These are phyloP conservation scores for Abrostola tripartita DNA, from an alignment of 2,888 invertebrate genomes.

Conservation along the genomic window DNA sequence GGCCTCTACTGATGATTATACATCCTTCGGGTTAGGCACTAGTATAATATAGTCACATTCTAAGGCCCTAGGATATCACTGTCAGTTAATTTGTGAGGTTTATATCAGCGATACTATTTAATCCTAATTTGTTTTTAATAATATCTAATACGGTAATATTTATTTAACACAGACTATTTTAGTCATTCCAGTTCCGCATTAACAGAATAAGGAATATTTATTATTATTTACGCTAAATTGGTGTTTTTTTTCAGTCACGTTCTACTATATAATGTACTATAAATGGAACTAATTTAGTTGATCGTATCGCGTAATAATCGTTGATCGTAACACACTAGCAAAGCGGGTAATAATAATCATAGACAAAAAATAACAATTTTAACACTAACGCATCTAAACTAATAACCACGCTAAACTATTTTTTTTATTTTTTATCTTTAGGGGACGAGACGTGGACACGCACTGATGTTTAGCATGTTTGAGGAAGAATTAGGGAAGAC, in stretches of 20 bases:
- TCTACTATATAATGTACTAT: background rate
- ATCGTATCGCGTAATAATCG: constrained; percentile 9
- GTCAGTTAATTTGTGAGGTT: background rate
- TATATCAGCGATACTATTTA: background rate
- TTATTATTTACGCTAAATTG: constrained; percentile 2
- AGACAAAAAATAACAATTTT: constrained; percentile 44
- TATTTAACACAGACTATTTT: background rate
- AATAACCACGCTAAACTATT: constrained; percentile 34
- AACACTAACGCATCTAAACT: constrained; percentile 43
- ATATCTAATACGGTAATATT: background rate
- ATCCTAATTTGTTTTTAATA: constrained; percentile 2
- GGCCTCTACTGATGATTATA: background rate
- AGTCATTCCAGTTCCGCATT: background rate
- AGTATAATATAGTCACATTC: background rate
- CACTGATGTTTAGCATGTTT: constrained; percentile 5
- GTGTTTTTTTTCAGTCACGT: background rate
- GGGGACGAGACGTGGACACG: constrained; percentile 31
- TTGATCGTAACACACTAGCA: constrained; percentile 57
- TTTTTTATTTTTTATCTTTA: constrained; percentile 24
- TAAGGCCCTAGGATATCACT: background rate
- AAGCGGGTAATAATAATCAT: constrained; percentile 45
- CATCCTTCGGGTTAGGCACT: background rate
- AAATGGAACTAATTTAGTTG: constrained; percentile 2
- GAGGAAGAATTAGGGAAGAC: constrained; percentile 34
- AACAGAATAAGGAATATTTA: background rate